These are phyloP conservation scores for Bombus balteatus DNA, from an alignment of 1,140 invertebrate genomes.

Conservation along the genomic window DNA sequence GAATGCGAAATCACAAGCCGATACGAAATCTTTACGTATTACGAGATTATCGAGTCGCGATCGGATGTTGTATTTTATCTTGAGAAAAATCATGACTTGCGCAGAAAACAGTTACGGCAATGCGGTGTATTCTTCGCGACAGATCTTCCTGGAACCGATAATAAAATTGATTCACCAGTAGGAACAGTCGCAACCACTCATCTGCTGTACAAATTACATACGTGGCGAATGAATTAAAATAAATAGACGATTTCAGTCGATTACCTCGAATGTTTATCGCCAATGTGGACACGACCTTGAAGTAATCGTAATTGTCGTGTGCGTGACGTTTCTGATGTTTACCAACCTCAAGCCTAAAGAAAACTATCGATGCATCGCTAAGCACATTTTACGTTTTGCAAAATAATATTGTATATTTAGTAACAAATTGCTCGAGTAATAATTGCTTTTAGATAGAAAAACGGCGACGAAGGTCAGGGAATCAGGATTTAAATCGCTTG, in stretches of 20 bases:
- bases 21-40: background rate
- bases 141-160: background rate
- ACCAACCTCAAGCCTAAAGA: background rate
- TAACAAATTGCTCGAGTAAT: background rate
- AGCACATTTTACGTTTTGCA: background rate
- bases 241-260: too few relatives aligned
- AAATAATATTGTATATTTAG: background rate
- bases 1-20: too few relatives aligned
- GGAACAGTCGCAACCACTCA: background rate
- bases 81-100: background rate
- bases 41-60: background rate
- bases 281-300: too few relatives aligned
- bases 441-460: background rate
- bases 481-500: slow-evolving; percentile 26
- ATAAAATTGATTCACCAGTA: background rate
- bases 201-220: background rate
- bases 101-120: background rate
- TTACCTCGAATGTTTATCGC: background rate
- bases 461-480: slow-evolving; percentile 5
- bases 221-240: too few relatives aligned
- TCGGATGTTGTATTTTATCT: background rate
- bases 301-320: background rate
- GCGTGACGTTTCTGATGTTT: background rate
- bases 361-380: background rate
- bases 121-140: background rate